Conservation (phyloP, 2,113 vertebrate genomes). For the Taurulus bubalis region DNA sequence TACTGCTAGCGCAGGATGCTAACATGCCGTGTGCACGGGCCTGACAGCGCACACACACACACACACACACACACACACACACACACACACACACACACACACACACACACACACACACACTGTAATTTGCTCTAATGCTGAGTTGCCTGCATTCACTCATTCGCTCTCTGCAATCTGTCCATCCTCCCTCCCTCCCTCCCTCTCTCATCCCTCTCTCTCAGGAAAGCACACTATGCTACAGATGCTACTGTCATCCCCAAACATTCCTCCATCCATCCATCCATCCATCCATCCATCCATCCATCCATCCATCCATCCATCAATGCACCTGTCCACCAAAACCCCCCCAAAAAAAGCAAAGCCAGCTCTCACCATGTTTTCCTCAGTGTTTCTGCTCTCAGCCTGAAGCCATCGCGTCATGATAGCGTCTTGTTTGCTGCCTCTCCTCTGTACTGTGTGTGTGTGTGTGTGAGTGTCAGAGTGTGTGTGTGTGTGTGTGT, state of each 20-base stretch:
- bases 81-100: slow-evolving; percentile 37
- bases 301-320: background rate
- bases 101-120: slow-evolving; percentile 26
- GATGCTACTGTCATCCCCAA: slow-evolving; percentile 69
- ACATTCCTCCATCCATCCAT: slow-evolving; percentile 55
- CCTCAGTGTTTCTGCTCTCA: slow-evolving; percentile 49
- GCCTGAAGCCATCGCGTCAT: slow-evolving; percentile 67
- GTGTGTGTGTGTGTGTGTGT: slow-evolving; percentile 16
- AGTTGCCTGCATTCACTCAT: background rate
- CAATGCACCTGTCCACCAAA: background rate
- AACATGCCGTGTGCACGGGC: slow-evolving; percentile 53
- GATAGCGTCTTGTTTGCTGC: slow-evolving; percentile 63
- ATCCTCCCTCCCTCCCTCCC: slow-evolving; percentile 22
- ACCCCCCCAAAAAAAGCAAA: background rate
- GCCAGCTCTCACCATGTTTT: slow-evolving; percentile 60
- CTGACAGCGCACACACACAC: slow-evolving; percentile 37
- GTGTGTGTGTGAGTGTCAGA: slow-evolving; percentile 15
- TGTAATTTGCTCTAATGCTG: slow-evolving; percentile 34
- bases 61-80: slow-evolving; percentile 35
- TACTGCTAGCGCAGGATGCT: slow-evolving; percentile 74
- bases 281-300: background rate
- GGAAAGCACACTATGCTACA: slow-evolving; percentile 56
- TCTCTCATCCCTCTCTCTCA: background rate
- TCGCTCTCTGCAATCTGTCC: slow-evolving; percentile 36
- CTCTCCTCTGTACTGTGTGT: slow-evolving; percentile 32